Percentiles rank a stretch among this genome's conserved stretches.
Evolutionary conservation across 2,113 vertebrate genomes (phyloP).

Genomic region (Aleadryas rufinucha): DNA sequence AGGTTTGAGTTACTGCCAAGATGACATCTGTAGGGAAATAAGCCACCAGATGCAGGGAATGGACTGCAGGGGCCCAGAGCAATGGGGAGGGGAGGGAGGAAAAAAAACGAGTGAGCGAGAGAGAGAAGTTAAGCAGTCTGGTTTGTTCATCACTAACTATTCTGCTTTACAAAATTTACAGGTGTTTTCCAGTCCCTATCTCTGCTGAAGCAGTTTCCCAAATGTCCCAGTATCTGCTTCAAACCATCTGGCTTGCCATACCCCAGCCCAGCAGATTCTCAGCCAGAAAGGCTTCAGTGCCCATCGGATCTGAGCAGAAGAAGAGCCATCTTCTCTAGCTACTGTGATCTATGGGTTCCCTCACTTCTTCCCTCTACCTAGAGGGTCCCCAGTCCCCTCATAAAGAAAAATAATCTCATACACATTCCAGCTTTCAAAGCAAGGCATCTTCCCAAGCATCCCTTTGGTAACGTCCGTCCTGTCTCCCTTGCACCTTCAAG

Average conservation of each 20-base stretch:
- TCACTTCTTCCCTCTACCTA: background rate
- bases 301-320: background rate
- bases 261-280: background rate
- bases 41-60: background rate
- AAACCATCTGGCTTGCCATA: background rate
- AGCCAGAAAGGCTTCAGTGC: background rate
- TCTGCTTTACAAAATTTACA: background rate
- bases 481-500: background rate
- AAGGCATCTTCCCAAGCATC: background rate
- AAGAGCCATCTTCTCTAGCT: background rate
- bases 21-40: slow-evolving; percentile 20
- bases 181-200: background rate
- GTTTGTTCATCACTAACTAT: background rate
- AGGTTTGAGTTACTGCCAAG: background rate
- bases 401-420: background rate
- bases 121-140: background rate
- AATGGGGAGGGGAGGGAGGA: fast-evolving
- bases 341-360: background rate
- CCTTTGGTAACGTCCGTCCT: background rate
- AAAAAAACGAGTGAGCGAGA: fast-evolving
- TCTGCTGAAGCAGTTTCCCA: background rate
- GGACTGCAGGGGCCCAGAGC: background rate
- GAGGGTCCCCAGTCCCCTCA: background rate
- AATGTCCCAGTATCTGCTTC: background rate
- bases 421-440: background rate